A percentile compares a stretch with the other conserved stretches of the same genome.
Evolutionary conservation across 2,888 invertebrate species (phyloP).

Genomic region (Arrhopalites spinosus): DNA sequence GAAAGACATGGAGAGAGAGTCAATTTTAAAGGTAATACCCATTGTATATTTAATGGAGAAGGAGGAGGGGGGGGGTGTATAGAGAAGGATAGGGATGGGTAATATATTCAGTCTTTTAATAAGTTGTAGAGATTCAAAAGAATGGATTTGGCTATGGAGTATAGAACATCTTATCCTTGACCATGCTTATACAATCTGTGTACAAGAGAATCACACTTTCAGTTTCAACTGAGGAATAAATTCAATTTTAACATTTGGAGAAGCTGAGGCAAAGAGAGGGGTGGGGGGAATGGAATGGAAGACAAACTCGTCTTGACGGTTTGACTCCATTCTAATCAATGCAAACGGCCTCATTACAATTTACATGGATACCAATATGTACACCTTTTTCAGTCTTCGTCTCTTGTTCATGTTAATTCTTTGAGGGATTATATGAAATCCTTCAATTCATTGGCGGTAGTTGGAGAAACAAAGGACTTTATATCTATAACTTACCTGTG

Average conservation of each 20-base stretch:
- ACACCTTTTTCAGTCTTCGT: no score
- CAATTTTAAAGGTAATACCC: background rate
- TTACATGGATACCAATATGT: background rate
- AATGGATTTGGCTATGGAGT: background rate
- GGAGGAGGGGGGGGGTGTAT: background rate
- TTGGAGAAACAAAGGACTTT: no score
- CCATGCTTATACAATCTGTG: constrained; percentile 5
- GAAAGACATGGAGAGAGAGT: background rate
- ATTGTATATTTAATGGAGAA: background rate
- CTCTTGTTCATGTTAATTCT: no score
- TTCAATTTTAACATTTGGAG: background rate
- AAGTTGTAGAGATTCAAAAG: background rate
- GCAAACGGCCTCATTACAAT: constrained; percentile 30
- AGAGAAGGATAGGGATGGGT: background rate
- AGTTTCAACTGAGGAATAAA: constrained; percentile 10
- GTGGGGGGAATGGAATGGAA: background rate
- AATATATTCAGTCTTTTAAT: background rate
- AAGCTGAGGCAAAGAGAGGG: background rate
- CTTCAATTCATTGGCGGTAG: background rate
- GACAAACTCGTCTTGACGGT: constrained; percentile 20
- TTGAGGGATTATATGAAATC: no score
- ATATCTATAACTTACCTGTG: no score
- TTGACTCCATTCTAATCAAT: constrained; percentile 13
- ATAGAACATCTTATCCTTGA: constrained; percentile 23
- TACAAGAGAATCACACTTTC: constrained; percentile 18